Conservation (phyloP, 2,888 invertebrate genomes). For the Caenorhabditis sp. region DNA sequence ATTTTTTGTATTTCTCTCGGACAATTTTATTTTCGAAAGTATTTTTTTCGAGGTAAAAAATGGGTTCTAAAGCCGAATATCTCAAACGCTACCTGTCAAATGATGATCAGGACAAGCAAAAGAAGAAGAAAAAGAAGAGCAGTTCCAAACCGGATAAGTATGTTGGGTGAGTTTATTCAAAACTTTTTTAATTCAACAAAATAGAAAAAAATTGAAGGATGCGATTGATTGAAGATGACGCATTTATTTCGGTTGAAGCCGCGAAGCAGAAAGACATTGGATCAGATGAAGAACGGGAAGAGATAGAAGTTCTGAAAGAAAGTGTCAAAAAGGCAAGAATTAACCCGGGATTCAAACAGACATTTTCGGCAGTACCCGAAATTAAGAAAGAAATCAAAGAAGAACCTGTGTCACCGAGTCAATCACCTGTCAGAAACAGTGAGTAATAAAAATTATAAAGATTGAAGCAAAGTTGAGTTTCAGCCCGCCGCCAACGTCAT, state of each 20-base stretch:
- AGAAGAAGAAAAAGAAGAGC: slow-evolving; percentile 43
- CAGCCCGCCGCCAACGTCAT: not conserved
- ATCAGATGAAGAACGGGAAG: slow-evolving; percentile 45
- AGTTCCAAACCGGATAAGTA: slow-evolving; percentile 18
- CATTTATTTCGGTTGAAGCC: slow-evolving; percentile 50
- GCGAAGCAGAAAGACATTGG: slow-evolving; percentile 36
- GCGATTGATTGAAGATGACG: slow-evolving; percentile 56
- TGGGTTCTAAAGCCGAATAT: slow-evolving; percentile 50
- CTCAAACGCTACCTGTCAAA: slow-evolving; percentile 44
- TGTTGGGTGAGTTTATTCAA: slow-evolving; percentile 13
- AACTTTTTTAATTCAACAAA: not conserved
- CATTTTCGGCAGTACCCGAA: slow-evolving; percentile 25
- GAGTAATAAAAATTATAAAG: no score
- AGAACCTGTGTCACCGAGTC: slow-evolving; percentile 20
- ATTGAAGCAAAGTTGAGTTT: no score
- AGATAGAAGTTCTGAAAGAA: slow-evolving; percentile 44
- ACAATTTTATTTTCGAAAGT: not conserved
- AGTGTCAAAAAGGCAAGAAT: slow-evolving; percentile 39
- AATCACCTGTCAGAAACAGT: slow-evolving; percentile 16
- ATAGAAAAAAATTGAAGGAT: slow-evolving; percentile 37
- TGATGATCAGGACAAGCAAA: slow-evolving; percentile 18
- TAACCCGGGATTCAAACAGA: slow-evolving; percentile 33
- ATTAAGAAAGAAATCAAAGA: slow-evolving; percentile 23
- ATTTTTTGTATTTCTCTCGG: not conserved
- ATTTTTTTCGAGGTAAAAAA: not conserved